Conservation (phyloP, 2,113 vertebrate species). For the Trichechus manatus region DNA sequence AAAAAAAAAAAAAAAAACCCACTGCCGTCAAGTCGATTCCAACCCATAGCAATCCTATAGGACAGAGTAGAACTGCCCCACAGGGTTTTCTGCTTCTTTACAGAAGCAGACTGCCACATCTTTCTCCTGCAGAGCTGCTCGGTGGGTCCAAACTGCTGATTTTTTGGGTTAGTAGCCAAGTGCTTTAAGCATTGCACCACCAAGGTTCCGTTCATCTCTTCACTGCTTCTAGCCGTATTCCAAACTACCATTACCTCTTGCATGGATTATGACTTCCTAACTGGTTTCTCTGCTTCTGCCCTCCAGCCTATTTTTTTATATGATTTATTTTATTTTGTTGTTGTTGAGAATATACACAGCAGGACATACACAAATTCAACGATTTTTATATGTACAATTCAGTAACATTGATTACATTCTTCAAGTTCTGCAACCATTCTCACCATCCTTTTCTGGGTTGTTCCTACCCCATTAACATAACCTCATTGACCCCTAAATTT, state of each 20-base stretch:
- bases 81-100: background rate
- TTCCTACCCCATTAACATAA: background rate
- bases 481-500: background rate
- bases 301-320: background rate
- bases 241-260: background rate
- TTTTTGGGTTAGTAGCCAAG: background rate
- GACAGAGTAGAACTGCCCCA: background rate
- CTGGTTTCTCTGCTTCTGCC: conserved; percentile 15
- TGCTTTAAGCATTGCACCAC: background rate
- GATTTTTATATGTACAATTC: background rate
- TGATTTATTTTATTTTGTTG: background rate
- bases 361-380: background rate
- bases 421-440: background rate
- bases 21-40: no score
- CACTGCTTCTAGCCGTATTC: background rate
- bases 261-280: background rate
- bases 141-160: no score
- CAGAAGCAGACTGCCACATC: background rate
- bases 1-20: background rate
- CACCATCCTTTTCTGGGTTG: background rate
- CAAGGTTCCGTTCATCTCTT: background rate
- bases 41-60: no score
- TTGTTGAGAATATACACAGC: background rate
- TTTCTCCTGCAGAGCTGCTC: background rate
- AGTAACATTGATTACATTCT: background rate